Evolutionary conservation across 1,140 invertebrate species (phyloP).

Genomic region (Andrena cerasifolii): DNA sequence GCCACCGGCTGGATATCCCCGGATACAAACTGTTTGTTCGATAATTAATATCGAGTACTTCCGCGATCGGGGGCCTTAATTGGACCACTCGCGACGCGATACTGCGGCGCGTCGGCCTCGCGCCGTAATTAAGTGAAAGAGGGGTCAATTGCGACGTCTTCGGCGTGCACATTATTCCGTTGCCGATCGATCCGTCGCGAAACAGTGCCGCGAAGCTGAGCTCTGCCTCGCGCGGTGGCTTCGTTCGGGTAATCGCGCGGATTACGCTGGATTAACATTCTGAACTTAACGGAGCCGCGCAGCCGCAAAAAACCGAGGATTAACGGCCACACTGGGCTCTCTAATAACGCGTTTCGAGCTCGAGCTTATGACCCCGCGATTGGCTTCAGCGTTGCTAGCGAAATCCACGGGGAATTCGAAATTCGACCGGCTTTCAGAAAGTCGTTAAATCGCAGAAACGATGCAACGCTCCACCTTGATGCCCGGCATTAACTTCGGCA

Average conservation of each 20-base stretch:
- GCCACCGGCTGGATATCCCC: background rate
- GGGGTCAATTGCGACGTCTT: conserved; percentile 21
- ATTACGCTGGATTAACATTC: background rate
- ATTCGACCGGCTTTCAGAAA: conserved; percentile 35
- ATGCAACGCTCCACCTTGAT: conserved; percentile 56
- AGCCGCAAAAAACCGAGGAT: background rate
- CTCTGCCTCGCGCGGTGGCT: too few species aligned
- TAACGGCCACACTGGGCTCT: background rate
- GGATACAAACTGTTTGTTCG: conserved; percentile 48
- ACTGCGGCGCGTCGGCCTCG: conserved; percentile 11
- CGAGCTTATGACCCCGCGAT: background rate
- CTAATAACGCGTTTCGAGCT: background rate
- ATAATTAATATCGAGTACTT: conserved; percentile 57
- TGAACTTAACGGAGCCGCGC: conserved; percentile 3
- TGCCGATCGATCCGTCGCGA: background rate
- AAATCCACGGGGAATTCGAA: conserved; percentile 12
- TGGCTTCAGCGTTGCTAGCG: background rate
- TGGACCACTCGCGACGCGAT: conserved; percentile 33
- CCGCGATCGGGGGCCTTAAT: conserved; percentile 48
- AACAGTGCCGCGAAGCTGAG: too few species aligned
- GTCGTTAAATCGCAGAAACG: conserved; percentile 48
- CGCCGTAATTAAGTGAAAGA: conserved; percentile 56
- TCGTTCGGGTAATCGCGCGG: background rate
- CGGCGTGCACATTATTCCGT: background rate
- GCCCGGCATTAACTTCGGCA: conserved; percentile 55